Percentiles rank a stretch among this genome's conserved stretches.
Conservation (phyloP, 2,888 invertebrate species). For the Volucella inflata region DNA sequence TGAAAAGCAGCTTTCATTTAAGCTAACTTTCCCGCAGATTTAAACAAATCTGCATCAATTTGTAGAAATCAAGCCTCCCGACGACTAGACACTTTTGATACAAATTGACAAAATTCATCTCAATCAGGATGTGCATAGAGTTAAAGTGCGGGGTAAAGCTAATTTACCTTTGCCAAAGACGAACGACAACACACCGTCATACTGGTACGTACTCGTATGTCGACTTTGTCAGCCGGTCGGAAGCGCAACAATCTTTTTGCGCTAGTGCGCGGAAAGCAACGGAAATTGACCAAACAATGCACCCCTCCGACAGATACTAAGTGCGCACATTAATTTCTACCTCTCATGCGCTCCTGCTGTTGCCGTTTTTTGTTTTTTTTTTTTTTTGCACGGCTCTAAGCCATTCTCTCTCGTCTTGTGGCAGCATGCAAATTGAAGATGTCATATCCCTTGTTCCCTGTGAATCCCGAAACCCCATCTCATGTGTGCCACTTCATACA, state of each 20-base stretch:
- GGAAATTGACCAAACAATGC: constrained; percentile 74
- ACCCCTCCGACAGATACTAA: constrained; percentile 73
- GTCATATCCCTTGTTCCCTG: constrained; percentile 53
- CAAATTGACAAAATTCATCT: constrained; percentile 71
- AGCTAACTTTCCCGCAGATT: constrained; percentile 21
- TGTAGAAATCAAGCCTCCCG: constrained; percentile 56
- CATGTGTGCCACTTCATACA: constrained; percentile 58
- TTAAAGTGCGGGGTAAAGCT: constrained; percentile 36
- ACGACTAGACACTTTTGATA: constrained; percentile 38
- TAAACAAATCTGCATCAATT: constrained; percentile 56
- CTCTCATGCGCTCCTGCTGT: constrained; percentile 60
- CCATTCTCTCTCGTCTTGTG: constrained; percentile 34
- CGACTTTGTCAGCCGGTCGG: constrained; percentile 8
- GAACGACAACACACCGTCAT: constrained; percentile 57
- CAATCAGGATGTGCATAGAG: constrained; percentile 68
- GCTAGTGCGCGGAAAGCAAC: constrained; percentile 46
- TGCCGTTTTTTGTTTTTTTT: neutral
- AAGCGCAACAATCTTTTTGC: constrained; percentile 7
- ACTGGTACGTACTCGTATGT: constrained; percentile 40
- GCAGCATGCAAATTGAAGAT: constrained; percentile 68
- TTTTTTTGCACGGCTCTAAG: constrained; percentile 42
- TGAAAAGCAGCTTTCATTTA: no score
- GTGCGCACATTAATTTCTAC: constrained; percentile 72
- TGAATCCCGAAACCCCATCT: constrained; percentile 22
- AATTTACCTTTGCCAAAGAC: constrained; percentile 34